Percentiles rank a stretch among this genome's conserved stretches.
phyloP scores from a whole-genome alignment of 2,888 invertebrate species.

The Tyria jacobaeae region DNA sequence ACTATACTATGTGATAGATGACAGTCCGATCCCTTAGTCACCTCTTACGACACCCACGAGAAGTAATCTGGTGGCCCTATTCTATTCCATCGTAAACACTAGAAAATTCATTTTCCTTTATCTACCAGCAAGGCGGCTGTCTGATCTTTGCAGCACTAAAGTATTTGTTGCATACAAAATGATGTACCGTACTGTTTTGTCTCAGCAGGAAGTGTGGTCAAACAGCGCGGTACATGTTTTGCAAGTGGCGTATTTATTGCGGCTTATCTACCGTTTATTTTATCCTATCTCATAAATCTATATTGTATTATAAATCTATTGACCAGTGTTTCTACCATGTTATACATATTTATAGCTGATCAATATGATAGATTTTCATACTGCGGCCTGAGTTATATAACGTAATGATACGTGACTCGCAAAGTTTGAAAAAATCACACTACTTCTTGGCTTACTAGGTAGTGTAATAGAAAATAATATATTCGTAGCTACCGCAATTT shows the following conservation, averaged over 20 bases:
- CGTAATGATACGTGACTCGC: neutral
- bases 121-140: neutral
- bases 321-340: neutral
- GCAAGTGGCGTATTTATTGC: constrained; percentile 47
- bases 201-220: constrained; percentile 42
- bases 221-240: constrained; percentile 42
- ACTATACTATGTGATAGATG: too few species aligned
- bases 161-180: neutral
- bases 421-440: neutral
- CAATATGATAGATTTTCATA: neutral
- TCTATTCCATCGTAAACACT: too few species aligned
- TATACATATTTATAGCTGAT: constrained; percentile 1
- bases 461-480: neutral
- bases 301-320: constrained; percentile 36
- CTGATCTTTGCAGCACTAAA: neutral
- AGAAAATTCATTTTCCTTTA: neutral
- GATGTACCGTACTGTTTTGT: constrained; percentile 21
- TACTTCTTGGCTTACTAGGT: neutral
- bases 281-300: constrained; percentile 44
- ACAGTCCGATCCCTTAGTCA: too few species aligned
- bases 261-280: constrained; percentile 49
- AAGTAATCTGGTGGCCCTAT: too few species aligned
- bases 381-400: neutral
- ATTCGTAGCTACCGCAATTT: too few species aligned
- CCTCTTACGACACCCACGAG: too few species aligned